Conservation (phyloP, 2,888 invertebrate genomes). For the Phaedon cochleariae region DNA sequence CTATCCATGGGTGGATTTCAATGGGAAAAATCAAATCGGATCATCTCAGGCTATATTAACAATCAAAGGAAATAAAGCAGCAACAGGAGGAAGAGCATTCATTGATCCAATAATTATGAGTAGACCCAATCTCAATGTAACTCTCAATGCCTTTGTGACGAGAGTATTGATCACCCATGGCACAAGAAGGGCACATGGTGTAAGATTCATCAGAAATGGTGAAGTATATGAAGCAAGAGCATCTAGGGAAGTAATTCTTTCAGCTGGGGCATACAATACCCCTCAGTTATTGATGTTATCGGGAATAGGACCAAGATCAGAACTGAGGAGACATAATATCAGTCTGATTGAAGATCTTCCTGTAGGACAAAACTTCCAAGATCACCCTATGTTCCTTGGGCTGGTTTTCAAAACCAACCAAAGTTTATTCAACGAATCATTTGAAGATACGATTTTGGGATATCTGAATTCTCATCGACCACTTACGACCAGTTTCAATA, state of each 20-base stretch:
- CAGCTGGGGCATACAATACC: constrained; percentile 79
- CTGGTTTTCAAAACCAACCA: constrained; percentile 33
- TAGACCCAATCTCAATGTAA: constrained; percentile 68
- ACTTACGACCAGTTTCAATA: background rate
- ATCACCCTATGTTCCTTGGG: constrained; percentile 47
- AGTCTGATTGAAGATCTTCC: constrained; percentile 44
- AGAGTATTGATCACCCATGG: constrained; percentile 64
- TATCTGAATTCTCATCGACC: background rate
- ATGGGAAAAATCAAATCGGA: constrained; percentile 67
- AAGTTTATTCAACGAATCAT: background rate
- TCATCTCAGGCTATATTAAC: constrained; percentile 72
- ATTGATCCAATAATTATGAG: constrained; percentile 63
- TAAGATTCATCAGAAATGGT: constrained; percentile 64
- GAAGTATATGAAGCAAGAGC: constrained; percentile 64
- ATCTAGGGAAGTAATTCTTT: constrained; percentile 74
- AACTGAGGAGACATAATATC: constrained; percentile 42
- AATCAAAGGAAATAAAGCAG: constrained; percentile 67
- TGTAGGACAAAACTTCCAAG: constrained; percentile 46
- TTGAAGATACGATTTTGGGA: background rate
- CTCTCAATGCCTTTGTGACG: constrained; percentile 66
- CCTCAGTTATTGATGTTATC: constrained; percentile 51
- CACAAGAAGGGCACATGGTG: constrained; percentile 63
- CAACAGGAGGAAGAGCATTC: constrained; percentile 70
- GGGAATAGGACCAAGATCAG: constrained; percentile 48
- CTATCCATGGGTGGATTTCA: constrained; percentile 68